These are phyloP conservation scores for Saccostrea glomerata DNA, from an alignment of 1,140 invertebrate species.

Conservation along the genomic window DNA sequence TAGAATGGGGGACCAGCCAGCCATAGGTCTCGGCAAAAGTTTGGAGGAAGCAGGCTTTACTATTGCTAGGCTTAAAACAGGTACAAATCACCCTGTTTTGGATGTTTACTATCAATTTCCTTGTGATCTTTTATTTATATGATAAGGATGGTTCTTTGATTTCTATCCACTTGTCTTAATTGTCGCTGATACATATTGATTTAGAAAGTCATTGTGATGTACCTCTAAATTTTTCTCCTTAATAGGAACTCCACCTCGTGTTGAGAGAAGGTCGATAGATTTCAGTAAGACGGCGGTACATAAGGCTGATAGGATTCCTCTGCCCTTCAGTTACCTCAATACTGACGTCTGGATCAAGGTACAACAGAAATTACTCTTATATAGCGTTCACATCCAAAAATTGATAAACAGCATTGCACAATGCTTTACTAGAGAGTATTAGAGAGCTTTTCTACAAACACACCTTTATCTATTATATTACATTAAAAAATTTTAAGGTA, in stretches of 20 bases:
- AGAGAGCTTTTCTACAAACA: too few relatives aligned
- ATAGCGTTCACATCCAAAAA: too few relatives aligned
- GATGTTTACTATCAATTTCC: background rate
- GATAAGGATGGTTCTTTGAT: too few relatives aligned
- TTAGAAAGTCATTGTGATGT: too few relatives aligned
- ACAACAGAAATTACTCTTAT: constrained; percentile 5
- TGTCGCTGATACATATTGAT: too few relatives aligned
- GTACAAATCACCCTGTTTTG: constrained; percentile 72
- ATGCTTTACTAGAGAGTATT: too few relatives aligned
- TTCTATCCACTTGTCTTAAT: too few relatives aligned
- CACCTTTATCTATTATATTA: too few relatives aligned
- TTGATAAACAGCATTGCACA: too few relatives aligned
- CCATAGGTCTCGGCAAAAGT: constrained; percentile 90
- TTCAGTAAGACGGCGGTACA: constrained; percentile 83
- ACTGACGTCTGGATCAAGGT: constrained; percentile 89
- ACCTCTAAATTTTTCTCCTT: constrained; percentile 22
- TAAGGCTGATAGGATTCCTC: constrained; percentile 85
- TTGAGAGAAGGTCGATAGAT: constrained; percentile 88
- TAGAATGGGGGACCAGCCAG: constrained; percentile 89
- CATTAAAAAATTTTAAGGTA: too few relatives aligned
- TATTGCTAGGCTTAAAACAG: constrained; percentile 94
- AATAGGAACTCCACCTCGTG: constrained; percentile 90
- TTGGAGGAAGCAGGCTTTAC: constrained; percentile 86
- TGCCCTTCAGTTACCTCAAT: constrained; percentile 94
- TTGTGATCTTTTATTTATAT: too few relatives aligned